phyloP scores from a whole-genome alignment of 2,888 invertebrate species.

The Drosophila histrio region DNA sequence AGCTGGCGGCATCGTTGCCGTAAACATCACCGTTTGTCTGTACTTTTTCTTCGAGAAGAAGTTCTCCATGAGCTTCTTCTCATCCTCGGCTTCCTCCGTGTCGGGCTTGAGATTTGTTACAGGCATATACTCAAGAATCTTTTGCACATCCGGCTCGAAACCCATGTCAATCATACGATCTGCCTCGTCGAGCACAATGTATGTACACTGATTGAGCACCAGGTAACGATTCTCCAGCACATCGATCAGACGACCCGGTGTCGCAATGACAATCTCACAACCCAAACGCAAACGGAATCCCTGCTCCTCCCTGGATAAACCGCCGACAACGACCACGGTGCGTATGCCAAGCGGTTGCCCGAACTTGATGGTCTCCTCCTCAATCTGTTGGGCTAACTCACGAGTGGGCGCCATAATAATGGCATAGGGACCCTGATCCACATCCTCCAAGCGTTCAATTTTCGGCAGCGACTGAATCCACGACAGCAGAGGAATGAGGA shows the following conservation, averaged over 20 bases:
- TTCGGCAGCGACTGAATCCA: conserved; percentile 99
- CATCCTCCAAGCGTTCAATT: conserved; percentile 94
- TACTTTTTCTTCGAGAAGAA: conserved; percentile 98
- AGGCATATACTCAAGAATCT: conserved; percentile 98
- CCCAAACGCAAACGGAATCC: conserved; percentile 98
- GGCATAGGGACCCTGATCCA: conserved; percentile 98
- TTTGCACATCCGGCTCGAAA: conserved; percentile 99
- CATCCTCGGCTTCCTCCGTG: conserved; percentile 98
- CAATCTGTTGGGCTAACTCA: conserved; percentile 99
- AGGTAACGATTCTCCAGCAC: conserved; percentile 99
- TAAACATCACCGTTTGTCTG: conserved; percentile 99
- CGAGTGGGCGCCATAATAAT: conserved; percentile 99
- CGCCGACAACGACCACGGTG: conserved; percentile 99
- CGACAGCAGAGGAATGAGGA: conserved; percentile 96
- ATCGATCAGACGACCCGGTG: conserved; percentile 99
- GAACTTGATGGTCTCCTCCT: conserved; percentile 99
- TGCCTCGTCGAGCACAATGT: conserved; percentile 97
- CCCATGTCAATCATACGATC: conserved; percentile 99
- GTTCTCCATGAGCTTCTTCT: conserved; percentile 94
- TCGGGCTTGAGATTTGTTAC: conserved; percentile 99
- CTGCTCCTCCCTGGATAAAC: conserved; percentile 98
- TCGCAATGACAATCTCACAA: conserved; percentile 99
- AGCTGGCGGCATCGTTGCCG: conserved; percentile 99
- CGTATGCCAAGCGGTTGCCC: conserved; percentile 96
- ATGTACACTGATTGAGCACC: conserved; percentile 98